Base-by-base conservation (phyloP, 2,888 invertebrate species). In the Rambutsinella grinnellia region DNA sequence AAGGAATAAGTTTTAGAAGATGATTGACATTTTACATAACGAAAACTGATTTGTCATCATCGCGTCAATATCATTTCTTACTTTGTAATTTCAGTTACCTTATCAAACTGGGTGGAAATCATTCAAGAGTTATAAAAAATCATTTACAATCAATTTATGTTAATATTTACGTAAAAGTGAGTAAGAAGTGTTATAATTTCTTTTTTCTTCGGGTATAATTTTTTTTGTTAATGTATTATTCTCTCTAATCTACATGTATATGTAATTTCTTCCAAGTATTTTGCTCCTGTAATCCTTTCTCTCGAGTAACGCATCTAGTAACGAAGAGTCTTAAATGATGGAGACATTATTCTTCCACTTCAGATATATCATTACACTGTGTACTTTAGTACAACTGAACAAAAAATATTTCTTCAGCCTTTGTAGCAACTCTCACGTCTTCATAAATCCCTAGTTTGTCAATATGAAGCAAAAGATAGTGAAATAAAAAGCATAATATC, bases 11-110 rank as follows among this genome's bases (percentile, higher is more conserved):
- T 36, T n/a, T n/a, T n/a, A 13, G 36, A 36, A 36, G 13, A 36
- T 36, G 13, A 36, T 36, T 5, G 13, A 36, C 36, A 36, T 13
- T 36, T 36, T 36, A 8, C 13, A 13, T 36, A 36, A 13, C 36
- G 13, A 8, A 13, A 8, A 36, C 36, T 36, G 6, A 36, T 36
- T 36, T 8, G 13, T 36, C 36, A 13, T 36, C 36, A 36, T 36
- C 36, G 13, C 36, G 13, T 36, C 6, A 36, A 36, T 8, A 36
- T 36, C 36, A 36, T 36, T n/a, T 36, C 36, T 36, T 36, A 8
- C 13, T 36, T 70, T 70, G 70, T 70, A 70, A 70, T 70, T 70
- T 70, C 62, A 70, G 70, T 70, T 70, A 70, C 70, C 70, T 70
- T 56, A 61, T 27, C 61, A 56, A 63, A 26, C 51, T 63, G 28